Conservation (phyloP, 2,888 invertebrate genomes). For the Leptinotarsa juncta region DNA sequence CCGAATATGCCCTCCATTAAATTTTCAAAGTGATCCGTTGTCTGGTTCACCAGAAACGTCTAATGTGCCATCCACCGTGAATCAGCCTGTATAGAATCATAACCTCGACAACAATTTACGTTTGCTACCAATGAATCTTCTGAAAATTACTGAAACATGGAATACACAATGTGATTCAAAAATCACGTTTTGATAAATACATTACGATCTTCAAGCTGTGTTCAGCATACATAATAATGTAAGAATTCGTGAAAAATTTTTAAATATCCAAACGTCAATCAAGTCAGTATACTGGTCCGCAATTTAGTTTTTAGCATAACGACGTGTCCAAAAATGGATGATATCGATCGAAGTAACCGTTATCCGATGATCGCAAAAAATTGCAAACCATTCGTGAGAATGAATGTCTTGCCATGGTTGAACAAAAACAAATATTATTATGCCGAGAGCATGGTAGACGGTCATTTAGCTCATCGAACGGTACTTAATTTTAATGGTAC, state of each 20-base stretch:
- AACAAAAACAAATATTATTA: conserved; percentile 36
- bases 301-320: background rate
- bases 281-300: background rate
- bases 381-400: conserved; percentile 32
- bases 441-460: conserved; percentile 36
- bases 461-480: conserved; percentile 40
- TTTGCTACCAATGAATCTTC: no score
- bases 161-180: no score
- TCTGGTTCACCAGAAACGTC: no score
- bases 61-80: no score
- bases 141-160: no score
- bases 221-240: background rate
- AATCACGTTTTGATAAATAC: no score
- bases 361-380: conserved; percentile 29
- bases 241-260: background rate
- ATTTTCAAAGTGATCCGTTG: no score
- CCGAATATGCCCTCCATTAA: no score
- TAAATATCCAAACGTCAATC: background rate
- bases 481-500: conserved; percentile 38
- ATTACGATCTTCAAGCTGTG: no score
- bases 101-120: no score
- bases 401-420: conserved; percentile 26
- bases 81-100: no score
- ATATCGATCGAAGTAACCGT: conserved; percentile 17
- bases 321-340: conserved; percentile 19